Evolutionary conservation across 2,797 vertebrate genomes (phyloP).

Genomic region (Tokudaia muenninki): DNA sequence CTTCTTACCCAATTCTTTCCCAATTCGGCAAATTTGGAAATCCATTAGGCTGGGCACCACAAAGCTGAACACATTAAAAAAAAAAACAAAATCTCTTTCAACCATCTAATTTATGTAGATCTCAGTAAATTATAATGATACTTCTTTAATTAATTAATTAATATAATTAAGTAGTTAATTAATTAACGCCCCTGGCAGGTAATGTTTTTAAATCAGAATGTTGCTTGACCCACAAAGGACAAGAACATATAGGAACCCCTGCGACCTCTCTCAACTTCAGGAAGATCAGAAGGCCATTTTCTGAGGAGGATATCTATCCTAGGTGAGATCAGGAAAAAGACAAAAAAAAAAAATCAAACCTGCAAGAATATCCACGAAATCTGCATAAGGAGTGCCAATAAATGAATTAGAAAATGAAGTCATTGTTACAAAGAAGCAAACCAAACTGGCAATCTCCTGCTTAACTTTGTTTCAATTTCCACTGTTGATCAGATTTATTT

Average conservation of each 20-base stretch:
- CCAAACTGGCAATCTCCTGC: not conserved
- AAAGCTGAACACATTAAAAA: not conserved
- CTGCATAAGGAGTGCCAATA: not conserved
- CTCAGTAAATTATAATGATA: conserved; percentile 44
- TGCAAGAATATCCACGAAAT: not conserved
- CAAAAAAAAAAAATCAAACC: not conserved
- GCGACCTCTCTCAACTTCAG: not conserved
- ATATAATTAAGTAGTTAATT: conserved; percentile 71
- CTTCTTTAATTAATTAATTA: conserved; percentile 71
- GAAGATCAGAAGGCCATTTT: not conserved
- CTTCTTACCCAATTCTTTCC: conserved; percentile 6
- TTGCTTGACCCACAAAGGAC: conserved; percentile 30
- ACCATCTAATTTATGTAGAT: conserved; percentile 56
- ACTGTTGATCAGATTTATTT: not conserved
- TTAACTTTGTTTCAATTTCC: not conserved
- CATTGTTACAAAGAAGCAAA: not conserved
- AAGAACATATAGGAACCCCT: conserved; percentile 15
- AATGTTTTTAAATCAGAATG: conserved; percentile 53
- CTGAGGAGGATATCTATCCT: not conserved
- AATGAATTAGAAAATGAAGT: not conserved
- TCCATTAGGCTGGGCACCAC: not conserved
- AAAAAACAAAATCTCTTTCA: conserved; percentile 28
- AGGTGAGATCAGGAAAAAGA: not conserved
- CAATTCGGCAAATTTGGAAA: not conserved
- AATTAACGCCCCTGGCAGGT: conserved; percentile 65